Evolutionary conservation across 2,888 invertebrate species (phyloP).

Genomic region (Alcis repandata): DNA sequence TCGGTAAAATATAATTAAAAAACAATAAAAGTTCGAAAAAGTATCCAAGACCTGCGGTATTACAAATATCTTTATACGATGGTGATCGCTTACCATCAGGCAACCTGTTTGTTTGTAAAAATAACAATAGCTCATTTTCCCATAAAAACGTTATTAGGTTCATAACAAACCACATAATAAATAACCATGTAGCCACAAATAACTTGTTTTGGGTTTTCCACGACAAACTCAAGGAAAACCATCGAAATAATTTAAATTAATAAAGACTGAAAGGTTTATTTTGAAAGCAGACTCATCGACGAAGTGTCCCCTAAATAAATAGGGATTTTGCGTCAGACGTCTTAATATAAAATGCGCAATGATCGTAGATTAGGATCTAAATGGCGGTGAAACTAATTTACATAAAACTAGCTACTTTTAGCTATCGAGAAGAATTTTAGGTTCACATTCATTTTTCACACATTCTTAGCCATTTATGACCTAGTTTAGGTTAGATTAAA

Average conservation of each 20-base stretch:
- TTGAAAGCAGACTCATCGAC: constrained; percentile 16
- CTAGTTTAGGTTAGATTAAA: too few species aligned
- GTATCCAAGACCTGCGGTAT: too few species aligned
- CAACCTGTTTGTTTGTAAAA: too few species aligned
- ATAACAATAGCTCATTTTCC: background rate
- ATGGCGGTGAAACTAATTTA: background rate
- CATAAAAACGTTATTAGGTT: background rate
- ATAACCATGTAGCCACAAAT: background rate
- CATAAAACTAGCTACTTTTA: background rate
- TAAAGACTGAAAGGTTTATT: constrained; percentile 17
- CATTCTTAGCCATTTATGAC: too few species aligned
- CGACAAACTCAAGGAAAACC: constrained; percentile 15
- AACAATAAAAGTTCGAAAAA: too few species aligned
- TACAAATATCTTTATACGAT: too few species aligned
- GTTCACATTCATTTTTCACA: too few species aligned
- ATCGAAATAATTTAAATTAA: constrained; percentile 18
- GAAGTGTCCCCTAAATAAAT: constrained; percentile 6
- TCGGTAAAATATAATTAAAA: too few species aligned
- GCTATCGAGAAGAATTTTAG: too few species aligned
- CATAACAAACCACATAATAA: background rate
- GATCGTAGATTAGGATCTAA: background rate
- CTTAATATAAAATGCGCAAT: background rate
- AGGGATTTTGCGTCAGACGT: background rate
- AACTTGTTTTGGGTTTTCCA: constrained; percentile 9
- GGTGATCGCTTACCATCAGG: too few species aligned